Base-by-base conservation (phyloP, 2,113 vertebrate genomes). In the Thamnaconus septentrionalis region DNA sequence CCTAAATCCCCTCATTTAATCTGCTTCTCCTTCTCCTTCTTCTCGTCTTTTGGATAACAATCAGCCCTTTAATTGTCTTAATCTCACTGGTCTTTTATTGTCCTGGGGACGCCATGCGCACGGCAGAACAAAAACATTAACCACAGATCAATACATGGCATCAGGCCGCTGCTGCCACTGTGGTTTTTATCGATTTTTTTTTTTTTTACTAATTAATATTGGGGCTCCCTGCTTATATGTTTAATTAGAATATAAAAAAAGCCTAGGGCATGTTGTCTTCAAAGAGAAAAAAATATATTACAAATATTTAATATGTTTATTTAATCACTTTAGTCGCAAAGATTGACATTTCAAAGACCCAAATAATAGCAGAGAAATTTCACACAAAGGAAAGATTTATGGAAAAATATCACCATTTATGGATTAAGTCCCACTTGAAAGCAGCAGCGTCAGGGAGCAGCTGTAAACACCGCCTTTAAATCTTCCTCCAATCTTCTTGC, bases 1-100 rank as follows among this genome's bases (percentile, higher is more conserved):
- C 91, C 91, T 87, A 91, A 91, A 91, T 92, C 91, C 77, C 75
- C 51, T 57, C 45, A 65, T 89, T 88, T 91, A 91, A 91, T 91
- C 91, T 84, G 69, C 80, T 78, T 58, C 73, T 76, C 59, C 73
- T 83, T 53, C 72, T 79, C 49, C 72, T 85, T 60, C 73, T 80
- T 52, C 78, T 80, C 51, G 59, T 83, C 86, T 85, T 85, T 82
- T 78, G 73, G 87, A 86, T 72, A 87, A 87, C 87, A 87, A 88
- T 86, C 85, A 88, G 72, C 80, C 68, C 52, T 67, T 87, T 92
- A 92, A 92, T 91, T 92, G 87, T 87, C 78, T 86, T 90, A 91
- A 90, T 90, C 88, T 85, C 53, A 68, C 81, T 79, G 67, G 85
- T 86, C 87, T 87, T 83, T 89, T 88, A 84, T 85, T 81, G 78